Percentiles rank a stretch among this genome's conserved stretches.
Evolutionary conservation across 2,113 vertebrate genomes (phyloP).

Genomic region (Opisthocomus hoazin): DNA sequence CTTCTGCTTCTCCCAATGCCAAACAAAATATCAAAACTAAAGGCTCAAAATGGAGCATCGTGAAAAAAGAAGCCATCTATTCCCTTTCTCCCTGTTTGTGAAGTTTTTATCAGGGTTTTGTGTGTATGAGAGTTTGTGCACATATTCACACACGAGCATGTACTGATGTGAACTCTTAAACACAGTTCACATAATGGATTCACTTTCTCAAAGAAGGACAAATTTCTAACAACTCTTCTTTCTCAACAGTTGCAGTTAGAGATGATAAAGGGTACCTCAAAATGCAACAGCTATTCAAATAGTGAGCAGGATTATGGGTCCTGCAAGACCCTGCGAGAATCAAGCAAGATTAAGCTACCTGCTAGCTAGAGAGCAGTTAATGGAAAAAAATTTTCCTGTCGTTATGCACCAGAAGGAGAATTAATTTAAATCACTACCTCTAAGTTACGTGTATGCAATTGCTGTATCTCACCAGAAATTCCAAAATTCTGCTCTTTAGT

Average conservation of each 20-base stretch:
- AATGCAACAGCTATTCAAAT: not conserved
- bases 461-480: not conserved
- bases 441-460: not conserved
- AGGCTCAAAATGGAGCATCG: not conserved
- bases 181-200: not conserved
- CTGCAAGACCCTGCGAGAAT: not conserved
- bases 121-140: not conserved
- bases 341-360: not conserved
- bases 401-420: not conserved
- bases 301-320: not conserved
- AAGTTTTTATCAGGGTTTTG: not conserved
- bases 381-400: not conserved
- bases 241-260: not conserved
- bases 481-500: not conserved
- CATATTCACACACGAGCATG: not conserved
- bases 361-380: not conserved
- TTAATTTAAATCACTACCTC: not conserved
- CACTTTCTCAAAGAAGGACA: not conserved
- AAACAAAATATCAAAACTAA: not conserved
- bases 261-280: not conserved
- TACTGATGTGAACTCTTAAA: not conserved
- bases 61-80: not conserved
- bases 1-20: not conserved
- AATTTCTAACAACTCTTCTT: not conserved
- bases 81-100: not conserved